Base-by-base conservation (phyloP, 2,888 invertebrate species). In the Pristionchus japonicus region DNA sequence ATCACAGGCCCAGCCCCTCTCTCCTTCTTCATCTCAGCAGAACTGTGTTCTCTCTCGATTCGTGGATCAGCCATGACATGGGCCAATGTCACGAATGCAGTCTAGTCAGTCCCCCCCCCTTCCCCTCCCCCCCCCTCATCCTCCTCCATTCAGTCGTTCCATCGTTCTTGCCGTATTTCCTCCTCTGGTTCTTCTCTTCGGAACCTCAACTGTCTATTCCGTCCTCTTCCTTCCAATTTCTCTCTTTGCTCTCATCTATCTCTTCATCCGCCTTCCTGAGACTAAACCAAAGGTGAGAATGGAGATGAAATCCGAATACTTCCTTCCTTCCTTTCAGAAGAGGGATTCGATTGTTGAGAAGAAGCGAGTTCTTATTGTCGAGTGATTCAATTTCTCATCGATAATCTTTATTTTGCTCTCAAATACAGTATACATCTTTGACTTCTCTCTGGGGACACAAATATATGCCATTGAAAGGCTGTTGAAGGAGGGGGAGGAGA, bases 1-100 rank as follows among this genome's bases (percentile, higher is more conserved):
- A 2, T 40, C n/a, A 31, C 64, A 85, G 85, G 85, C 40, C 85
- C 85, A 11, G 61, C 61, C 20, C 85, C 85, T 20, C 40, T 85
- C 15, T 57, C 85, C 15, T 61, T 47, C 61, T 85, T 85, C 64
- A 85, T 85, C 34, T 85, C 85, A 31, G 57, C 85, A 13, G 85
- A 85, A 43, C 85, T 85, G 6, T 85, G 61, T 43, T 40, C 85
- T 64, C 34, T 31, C 13, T 40, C 34, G 9, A 43, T 64, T 40
- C 40, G 85, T 17, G 85, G 85, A 23, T 34, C 85, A n/a, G 57
- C 85, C 40, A 64, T 64, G 57, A 85, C 85, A 61, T 85, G 85
- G 57, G 43, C 85, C 23, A 31, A 27, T n/a, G 40, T 61, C 13
- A 43, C 40, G 6, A 85, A 61, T 40, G 85, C 85, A 82, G 52